A percentile compares a stretch with the other conserved stretches of the same genome.
Evolutionary conservation across 2,797 vertebrate species (phyloP).

Genomic region (Mycteria americana): DNA sequence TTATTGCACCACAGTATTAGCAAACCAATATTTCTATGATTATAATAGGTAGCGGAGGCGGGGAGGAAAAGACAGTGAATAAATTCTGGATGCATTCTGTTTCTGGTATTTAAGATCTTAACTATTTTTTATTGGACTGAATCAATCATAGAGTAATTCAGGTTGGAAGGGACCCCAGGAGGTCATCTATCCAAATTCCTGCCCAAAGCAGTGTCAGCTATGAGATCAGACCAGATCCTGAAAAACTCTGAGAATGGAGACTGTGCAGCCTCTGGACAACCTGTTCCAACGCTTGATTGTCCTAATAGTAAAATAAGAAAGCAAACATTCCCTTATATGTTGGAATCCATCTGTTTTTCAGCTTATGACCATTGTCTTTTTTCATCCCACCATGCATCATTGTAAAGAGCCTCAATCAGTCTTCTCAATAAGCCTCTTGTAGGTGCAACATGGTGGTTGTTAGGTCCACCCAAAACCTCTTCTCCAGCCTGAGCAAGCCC

Average conservation of each 20-base stretch:
- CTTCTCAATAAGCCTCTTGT: not conserved
- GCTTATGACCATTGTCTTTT: not conserved
- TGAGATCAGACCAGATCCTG: not conserved
- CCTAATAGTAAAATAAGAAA: not conserved
- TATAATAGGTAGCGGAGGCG: not conserved
- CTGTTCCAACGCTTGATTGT: not conserved
- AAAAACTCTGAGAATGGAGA: not conserved
- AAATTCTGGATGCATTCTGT: not conserved
- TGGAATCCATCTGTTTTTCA: not conserved
- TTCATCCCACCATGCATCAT: fast-evolving
- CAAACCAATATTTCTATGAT: not conserved
- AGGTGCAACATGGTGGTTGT: not conserved
- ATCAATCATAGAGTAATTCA: not conserved
- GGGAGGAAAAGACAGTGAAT: not conserved
- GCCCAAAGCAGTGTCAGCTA: not conserved
- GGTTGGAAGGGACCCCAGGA: not conserved
- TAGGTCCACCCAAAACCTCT: not conserved
- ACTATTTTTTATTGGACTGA: not conserved
- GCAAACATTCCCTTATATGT: not conserved
- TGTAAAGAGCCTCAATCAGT: not conserved
- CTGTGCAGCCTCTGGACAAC: not conserved
- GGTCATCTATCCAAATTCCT: not conserved
- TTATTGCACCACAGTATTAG: not conserved
- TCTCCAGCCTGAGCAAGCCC: not conserved
- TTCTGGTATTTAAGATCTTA: not conserved